These are phyloP conservation scores for Patagioenas fasciata DNA, from an alignment of 2,113 vertebrate species.

Conservation along the genomic window DNA sequence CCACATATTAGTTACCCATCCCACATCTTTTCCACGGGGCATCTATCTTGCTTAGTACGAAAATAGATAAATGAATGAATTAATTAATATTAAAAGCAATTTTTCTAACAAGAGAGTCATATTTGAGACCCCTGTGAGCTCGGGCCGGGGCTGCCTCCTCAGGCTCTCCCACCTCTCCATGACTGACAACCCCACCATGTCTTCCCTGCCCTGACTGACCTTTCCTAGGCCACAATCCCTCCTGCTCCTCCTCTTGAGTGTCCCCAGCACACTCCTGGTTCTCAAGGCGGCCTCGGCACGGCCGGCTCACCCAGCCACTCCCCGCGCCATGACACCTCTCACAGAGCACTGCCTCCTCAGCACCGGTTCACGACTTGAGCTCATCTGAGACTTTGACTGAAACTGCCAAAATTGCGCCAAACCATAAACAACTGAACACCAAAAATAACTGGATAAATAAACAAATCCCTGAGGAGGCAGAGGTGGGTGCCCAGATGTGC, in stretches of 20 bases:
- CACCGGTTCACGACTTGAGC: background rate
- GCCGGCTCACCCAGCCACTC: accelerated
- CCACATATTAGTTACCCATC: accelerated
- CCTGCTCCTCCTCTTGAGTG: accelerated
- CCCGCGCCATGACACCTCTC: too few species aligned
- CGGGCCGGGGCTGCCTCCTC: background rate
- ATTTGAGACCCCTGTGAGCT: accelerated
- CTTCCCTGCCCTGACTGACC: background rate
- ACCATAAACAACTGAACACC: background rate
- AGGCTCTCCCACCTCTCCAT: accelerated
- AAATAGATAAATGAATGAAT: background rate
- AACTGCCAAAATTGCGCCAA: background rate
- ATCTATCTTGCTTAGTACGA: background rate
- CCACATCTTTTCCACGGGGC: accelerated
- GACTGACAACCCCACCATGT: accelerated
- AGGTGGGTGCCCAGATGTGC: accelerated
- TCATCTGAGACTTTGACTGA: accelerated
- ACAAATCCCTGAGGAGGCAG: accelerated
- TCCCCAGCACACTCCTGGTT: accelerated
- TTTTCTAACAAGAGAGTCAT: background rate
- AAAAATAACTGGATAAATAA: background rate
- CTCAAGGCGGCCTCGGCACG: accelerated
- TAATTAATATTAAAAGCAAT: background rate
- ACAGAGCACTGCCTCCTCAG: too few species aligned
- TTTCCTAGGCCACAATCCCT: accelerated